These are phyloP conservation scores for Uria lomvia DNA, from an alignment of 2,113 vertebrate genomes.

Conservation along the genomic window DNA sequence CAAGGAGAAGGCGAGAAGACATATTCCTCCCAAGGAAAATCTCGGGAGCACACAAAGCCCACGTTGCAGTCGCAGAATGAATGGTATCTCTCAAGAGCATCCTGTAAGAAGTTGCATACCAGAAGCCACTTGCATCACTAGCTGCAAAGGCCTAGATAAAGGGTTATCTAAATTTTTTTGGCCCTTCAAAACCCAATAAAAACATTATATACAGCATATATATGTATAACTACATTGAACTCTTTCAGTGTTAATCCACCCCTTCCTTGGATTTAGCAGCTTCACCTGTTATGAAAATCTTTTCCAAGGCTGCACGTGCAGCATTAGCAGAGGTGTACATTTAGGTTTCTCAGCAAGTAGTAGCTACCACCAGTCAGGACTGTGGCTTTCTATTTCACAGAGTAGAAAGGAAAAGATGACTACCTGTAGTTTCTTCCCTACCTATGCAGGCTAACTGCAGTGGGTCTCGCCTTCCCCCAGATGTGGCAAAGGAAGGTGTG, in stretches of 20 bases:
- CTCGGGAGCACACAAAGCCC: neutral
- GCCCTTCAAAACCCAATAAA: neutral
- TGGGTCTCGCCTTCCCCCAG: neutral
- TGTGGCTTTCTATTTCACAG: neutral
- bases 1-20: neutral
- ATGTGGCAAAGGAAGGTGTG: neutral
- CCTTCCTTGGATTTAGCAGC: neutral
- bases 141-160: neutral
- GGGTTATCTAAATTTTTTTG: neutral
- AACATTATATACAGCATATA: neutral
- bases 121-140: neutral
- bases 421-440: neutral
- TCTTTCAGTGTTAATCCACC: neutral
- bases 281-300: neutral
- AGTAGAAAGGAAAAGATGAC: neutral
- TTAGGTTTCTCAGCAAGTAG: neutral
- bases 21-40: neutral
- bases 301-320: neutral
- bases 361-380: neutral
- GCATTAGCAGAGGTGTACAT: neutral
- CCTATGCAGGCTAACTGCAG: neutral
- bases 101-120: neutral
- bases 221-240: neutral
- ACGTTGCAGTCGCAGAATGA: neutral
- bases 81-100: neutral